Percentiles rank a stretch among this genome's conserved stretches.
Evolutionary conservation across 2,797 vertebrate genomes (phyloP).

Genomic region (Micromesistius poutassou): DNA sequence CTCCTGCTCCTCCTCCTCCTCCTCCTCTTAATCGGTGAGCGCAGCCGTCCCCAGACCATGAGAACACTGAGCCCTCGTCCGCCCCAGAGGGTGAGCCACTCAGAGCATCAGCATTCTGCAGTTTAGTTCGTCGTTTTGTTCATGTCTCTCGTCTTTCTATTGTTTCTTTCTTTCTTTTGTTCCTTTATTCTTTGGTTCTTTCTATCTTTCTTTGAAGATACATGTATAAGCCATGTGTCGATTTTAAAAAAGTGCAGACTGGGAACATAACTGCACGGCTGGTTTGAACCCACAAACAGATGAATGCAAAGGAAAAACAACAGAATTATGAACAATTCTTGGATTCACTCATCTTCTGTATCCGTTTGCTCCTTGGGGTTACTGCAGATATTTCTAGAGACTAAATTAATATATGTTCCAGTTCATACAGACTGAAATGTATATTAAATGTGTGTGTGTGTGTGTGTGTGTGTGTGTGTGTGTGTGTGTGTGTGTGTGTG

Average conservation of each 20-base stretch:
- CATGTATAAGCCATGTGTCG: not conserved
- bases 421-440: too few species aligned
- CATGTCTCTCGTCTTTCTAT: not conserved
- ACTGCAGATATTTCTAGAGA: not conserved
- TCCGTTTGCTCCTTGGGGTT: not conserved
- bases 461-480: not conserved
- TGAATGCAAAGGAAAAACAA: not conserved
- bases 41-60: slow-evolving; percentile 53
- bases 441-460: too few species aligned
- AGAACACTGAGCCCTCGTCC: slow-evolving; percentile 33
- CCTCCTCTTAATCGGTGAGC: slow-evolving; percentile 48
- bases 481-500: not conserved
- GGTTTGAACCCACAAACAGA: not conserved
- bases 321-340: not conserved
- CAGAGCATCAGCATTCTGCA: not conserved
- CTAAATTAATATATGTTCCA: too few species aligned
- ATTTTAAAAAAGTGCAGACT: too few species aligned
- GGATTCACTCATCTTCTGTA: not conserved
- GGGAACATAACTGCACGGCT: not conserved
- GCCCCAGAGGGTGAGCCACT: not conserved
- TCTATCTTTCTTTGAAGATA: not conserved
- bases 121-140: not conserved
- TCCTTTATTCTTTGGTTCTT: not conserved
- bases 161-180: not conserved
- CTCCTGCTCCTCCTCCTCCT: slow-evolving; percentile 4